Conservation (phyloP, 1,140 invertebrate species). For the Drosophila kurseongensis region DNA sequence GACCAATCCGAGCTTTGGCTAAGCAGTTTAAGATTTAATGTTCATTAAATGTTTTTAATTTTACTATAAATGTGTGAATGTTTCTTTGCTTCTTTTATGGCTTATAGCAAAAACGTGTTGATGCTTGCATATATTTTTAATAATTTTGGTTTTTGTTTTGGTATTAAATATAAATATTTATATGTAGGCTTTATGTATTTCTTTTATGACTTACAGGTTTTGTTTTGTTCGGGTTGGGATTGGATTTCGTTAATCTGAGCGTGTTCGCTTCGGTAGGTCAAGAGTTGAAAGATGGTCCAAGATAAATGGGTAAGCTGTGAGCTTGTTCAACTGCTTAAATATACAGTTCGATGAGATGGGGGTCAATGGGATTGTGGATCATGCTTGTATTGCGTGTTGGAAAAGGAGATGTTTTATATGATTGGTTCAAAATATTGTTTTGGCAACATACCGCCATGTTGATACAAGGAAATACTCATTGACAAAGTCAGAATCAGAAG, state of each 20-base stretch:
- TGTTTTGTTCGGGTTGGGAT: slow-evolving; percentile 8
- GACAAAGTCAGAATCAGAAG: not conserved
- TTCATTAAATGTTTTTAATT: slow-evolving; percentile 8
- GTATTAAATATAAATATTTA: slow-evolving; percentile 45
- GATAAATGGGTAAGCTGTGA: slow-evolving; percentile 4
- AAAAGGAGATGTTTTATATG: not conserved
- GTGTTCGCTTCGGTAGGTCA: slow-evolving; percentile 22
- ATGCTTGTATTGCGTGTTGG: not conserved
- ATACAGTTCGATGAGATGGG: slow-evolving; percentile 6
- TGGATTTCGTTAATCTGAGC: slow-evolving; percentile 18
- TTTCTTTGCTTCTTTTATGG: slow-evolving; percentile 16
- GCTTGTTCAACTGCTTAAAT: slow-evolving; percentile 9
- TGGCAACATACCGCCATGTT: no score
- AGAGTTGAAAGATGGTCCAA: slow-evolving; percentile 13
- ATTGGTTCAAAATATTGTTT: no score
- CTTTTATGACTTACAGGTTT: slow-evolving; percentile 33
- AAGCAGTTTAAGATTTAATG: slow-evolving; percentile 21
- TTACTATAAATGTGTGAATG: slow-evolving; percentile 9
- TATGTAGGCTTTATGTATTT: slow-evolving; percentile 14
- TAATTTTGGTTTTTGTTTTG: slow-evolving; percentile 27
- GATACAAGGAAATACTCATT: no score
- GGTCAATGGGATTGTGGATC: slow-evolving; percentile 6
- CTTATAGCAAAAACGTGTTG: slow-evolving; percentile 55
- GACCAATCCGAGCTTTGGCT: slow-evolving; percentile 5
- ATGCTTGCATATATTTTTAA: slow-evolving; percentile 34